These are phyloP conservation scores for Drosophila varians DNA, from an alignment of 1,140 invertebrate species.

Conservation along the genomic window DNA sequence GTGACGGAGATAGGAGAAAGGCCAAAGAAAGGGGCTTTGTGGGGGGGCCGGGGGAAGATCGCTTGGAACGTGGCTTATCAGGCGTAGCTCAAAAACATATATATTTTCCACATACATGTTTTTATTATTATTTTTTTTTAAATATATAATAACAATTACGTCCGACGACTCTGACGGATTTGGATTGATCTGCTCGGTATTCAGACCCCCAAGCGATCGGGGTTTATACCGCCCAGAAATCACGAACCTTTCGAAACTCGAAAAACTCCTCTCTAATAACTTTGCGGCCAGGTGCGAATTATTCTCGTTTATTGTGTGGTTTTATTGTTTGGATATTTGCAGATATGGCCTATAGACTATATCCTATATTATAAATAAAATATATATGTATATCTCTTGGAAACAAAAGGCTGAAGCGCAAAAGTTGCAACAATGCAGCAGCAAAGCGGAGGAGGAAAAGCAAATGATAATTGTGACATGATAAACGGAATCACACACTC, in stretches of 20 bases:
- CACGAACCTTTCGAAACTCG: too few relatives aligned
- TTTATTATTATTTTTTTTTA: not conserved
- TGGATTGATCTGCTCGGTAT: conserved; percentile 1
- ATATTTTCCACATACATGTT: not conserved
- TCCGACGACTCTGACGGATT: not conserved
- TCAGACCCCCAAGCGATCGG: conserved; percentile 37
- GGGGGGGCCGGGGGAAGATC: not conserved
- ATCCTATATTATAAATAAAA: not conserved
- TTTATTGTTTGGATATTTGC: not conserved
- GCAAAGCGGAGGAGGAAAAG: not conserved
- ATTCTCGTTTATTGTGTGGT: conserved; percentile 15
- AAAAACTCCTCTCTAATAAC: conserved; percentile 20
- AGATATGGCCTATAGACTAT: conserved; percentile 1
- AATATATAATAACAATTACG: not conserved
- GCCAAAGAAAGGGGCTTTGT: not conserved
- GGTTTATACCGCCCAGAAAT: conserved; percentile 8
- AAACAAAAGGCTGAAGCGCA: conserved; percentile 71
- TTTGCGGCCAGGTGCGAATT: conserved; percentile 20
- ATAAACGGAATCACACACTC: conserved; percentile 33
- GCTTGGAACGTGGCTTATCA: conserved; percentile 20
- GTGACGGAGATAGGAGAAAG: not conserved
- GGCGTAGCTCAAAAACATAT: conserved; percentile 3
- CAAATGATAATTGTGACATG: conserved; percentile 66
- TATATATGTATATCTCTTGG: conserved; percentile 8
- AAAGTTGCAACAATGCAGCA: conserved; percentile 70